Evolutionary conservation across 92 coral and sea anemone genomes (phyloP).

Genomic region (Actinostola sp.): DNA sequence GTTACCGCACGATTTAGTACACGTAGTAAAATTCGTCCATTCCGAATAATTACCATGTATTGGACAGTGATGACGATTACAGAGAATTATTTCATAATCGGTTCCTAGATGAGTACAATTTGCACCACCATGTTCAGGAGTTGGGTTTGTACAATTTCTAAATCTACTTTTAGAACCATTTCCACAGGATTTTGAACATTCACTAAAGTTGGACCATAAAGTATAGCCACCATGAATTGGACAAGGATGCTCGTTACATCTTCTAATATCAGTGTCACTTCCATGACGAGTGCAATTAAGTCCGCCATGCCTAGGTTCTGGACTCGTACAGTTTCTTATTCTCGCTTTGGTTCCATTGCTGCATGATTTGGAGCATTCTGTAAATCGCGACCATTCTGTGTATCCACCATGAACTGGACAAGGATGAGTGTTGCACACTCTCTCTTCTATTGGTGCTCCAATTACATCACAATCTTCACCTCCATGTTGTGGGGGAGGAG

Average conservation of each 20-base stretch:
- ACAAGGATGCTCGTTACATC: conserved; percentile 74
- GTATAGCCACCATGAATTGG: conserved; percentile 85
- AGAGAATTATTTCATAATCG: conserved; percentile 35
- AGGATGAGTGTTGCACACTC: conserved; percentile 40
- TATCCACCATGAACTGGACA: conserved; percentile 80
- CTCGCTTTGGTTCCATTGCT: conserved; percentile 63
- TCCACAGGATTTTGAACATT: conserved; percentile 79
- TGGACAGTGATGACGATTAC: conserved; percentile 74
- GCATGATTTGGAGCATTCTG: conserved; percentile 71
- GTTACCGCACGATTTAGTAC: conserved; percentile 78
- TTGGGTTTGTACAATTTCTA: conserved; percentile 78
- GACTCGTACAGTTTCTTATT: conserved; percentile 70
- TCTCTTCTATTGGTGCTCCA: conserved; percentile 17
- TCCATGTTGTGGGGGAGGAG: conserved; percentile 65
- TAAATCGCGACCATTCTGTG: conserved; percentile 62
- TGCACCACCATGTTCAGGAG: conserved; percentile 68
- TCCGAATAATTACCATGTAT: conserved; percentile 69
- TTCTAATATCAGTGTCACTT: conserved; percentile 27
- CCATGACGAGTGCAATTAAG: conserved; percentile 58
- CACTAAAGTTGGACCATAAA: conserved; percentile 62
- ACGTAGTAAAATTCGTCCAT: conserved; percentile 70
- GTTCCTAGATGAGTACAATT: conserved; percentile 68
- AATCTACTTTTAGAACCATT: conserved; percentile 56
- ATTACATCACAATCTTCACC: conserved; percentile 43
- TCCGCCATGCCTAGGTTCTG: conserved; percentile 56